Percentiles rank a stretch among this genome's conserved stretches.
Evolutionary conservation across 2,113 vertebrate genomes (phyloP).

Genomic region (Cricetomys ansorgei): DNA sequence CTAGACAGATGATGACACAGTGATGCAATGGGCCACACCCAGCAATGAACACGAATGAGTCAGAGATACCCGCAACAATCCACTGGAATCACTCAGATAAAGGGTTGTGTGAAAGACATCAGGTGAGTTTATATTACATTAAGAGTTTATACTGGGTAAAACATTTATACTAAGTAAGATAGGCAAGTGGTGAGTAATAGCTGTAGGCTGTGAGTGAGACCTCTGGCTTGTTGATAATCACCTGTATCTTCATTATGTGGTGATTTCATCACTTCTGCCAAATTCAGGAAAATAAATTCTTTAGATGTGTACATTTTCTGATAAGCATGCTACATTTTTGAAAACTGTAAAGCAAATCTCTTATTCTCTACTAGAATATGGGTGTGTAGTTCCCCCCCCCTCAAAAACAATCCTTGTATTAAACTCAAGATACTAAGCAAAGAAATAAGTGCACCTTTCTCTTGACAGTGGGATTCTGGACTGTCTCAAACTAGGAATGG

Average conservation of each 20-base stretch:
- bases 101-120: neutral
- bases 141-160: neutral
- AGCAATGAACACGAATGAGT: neutral
- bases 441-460: neutral
- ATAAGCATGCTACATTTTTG: neutral
- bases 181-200: neutral
- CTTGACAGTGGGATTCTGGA: neutral
- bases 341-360: constrained; percentile 7
- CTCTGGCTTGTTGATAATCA: neutral
- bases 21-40: neutral
- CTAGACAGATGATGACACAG: neutral
- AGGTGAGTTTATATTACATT: neutral
- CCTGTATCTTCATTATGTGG: neutral
- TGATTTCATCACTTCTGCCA: neutral
- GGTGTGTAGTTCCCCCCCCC: neutral
- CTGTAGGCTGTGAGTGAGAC: neutral
- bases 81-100: neutral
- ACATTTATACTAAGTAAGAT: neutral
- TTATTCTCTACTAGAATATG: neutral
- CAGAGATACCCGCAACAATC: neutral
- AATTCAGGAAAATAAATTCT: constrained; percentile 4
- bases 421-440: neutral
- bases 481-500: neutral
- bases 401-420: neutral
- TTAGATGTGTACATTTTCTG: neutral